These are phyloP conservation scores for Drosophila aldrichi DNA, from an alignment of 2,888 invertebrate genomes.

Conservation along the genomic window DNA sequence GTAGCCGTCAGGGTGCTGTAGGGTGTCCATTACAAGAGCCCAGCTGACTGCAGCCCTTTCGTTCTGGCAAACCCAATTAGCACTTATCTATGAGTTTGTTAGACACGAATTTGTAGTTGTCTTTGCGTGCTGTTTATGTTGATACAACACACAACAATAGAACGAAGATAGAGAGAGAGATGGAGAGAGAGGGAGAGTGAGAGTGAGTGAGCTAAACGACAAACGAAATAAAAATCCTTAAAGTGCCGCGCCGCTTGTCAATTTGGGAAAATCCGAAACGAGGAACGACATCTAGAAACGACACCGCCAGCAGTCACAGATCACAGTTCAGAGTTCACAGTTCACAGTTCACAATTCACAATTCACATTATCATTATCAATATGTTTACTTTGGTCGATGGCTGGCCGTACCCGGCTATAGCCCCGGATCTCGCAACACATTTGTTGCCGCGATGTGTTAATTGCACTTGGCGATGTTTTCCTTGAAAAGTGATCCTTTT, in stretches of 20 bases:
- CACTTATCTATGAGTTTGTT: constrained; percentile 70
- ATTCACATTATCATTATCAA: constrained; percentile 74
- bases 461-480: constrained; percentile 80
- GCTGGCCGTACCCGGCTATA: not conserved
- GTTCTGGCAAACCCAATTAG: constrained; percentile 68
- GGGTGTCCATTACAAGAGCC: constrained; percentile 56
- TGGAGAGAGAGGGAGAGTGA: not conserved
- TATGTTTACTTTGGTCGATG: constrained; percentile 60
- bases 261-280: constrained; percentile 47
- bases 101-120: constrained; percentile 51
- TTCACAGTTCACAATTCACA: constrained; percentile 29
- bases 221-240: constrained; percentile 52
- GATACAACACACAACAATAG: constrained; percentile 52
- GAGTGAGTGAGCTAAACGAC: not conserved
- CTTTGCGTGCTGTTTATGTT: constrained; percentile 48
- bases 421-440: constrained; percentile 48
- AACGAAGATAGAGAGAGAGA: not conserved
- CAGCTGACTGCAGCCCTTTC: constrained; percentile 71
- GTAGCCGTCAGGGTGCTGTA: constrained; percentile 36
- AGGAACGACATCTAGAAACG: constrained; percentile 45
- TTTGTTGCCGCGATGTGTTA: constrained; percentile 66
- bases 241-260: constrained; percentile 64
- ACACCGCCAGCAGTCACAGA: constrained; percentile 52
- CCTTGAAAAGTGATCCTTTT: constrained; percentile 80
- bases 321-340: constrained; percentile 24